Conservation (phyloP, 2,113 vertebrate genomes). For the Oryzias woworae region DNA sequence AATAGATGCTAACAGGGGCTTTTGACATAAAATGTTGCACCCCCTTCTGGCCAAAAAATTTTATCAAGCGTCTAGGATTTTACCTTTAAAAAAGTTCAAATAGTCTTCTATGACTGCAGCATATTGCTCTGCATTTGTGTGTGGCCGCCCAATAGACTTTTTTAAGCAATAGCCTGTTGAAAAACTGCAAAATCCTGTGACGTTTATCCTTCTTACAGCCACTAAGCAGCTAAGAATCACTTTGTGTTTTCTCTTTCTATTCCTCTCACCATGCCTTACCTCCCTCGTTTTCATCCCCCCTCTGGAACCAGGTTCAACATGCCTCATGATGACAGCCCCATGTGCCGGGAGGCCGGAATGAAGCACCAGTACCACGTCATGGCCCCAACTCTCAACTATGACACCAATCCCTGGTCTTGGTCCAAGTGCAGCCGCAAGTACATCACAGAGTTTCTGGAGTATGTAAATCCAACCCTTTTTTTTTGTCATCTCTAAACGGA, state of each 20-base stretch:
- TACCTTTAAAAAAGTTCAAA: background rate
- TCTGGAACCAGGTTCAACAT: conserved; percentile 89
- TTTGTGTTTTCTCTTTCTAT: conserved; percentile 48
- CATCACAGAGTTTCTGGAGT: conserved; percentile 97
- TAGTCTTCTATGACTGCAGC: background rate
- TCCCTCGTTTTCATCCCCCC: background rate
- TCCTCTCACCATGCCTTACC: conserved; percentile 17
- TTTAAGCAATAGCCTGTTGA: conserved; percentile 21
- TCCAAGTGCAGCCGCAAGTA: conserved; percentile 98
- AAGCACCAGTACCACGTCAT: conserved; percentile 95
- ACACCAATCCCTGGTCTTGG: conserved; percentile 97
- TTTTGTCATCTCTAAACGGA: conserved; percentile 1
- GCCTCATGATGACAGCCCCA: conserved; percentile 95
- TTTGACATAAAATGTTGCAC: conserved; percentile 6
- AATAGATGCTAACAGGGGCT: conserved; percentile 2
- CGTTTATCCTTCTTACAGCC: conserved; percentile 52
- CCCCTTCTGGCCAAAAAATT: background rate
- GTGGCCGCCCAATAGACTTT: conserved; percentile 7
- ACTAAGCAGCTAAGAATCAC: conserved; percentile 49
- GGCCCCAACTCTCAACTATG: conserved; percentile 94
- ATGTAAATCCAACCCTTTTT: conserved; percentile 63
- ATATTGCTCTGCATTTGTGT: conserved; percentile 6
- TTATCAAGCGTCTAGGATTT: background rate
- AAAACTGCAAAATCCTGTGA: conserved; percentile 50
- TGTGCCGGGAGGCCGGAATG: conserved; percentile 89